Evolutionary conservation across 2,113 vertebrate genomes (phyloP).

Genomic region (Brachypodius melanocephalos): DNA sequence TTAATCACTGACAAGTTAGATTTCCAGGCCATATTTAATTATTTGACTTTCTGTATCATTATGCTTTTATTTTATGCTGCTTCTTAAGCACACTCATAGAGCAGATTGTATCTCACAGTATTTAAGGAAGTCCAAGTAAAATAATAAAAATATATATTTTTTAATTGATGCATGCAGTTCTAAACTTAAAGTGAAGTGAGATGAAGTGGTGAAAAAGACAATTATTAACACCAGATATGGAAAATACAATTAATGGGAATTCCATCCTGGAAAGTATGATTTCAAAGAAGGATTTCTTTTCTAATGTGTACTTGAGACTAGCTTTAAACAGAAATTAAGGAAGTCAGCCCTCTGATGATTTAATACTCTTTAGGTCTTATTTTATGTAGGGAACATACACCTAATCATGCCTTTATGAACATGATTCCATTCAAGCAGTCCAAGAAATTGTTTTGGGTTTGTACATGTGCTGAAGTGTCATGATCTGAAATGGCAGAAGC

Average conservation of each 20-base stretch:
- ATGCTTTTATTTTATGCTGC: background rate
- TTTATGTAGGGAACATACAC: background rate
- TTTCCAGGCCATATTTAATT: background rate
- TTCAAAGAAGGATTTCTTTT: background rate
- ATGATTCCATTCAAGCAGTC: background rate
- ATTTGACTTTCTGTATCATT: background rate
- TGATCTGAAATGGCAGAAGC: background rate
- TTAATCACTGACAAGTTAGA: background rate
- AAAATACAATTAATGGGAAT: background rate
- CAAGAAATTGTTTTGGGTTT: background rate
- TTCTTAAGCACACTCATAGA: background rate
- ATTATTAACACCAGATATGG: background rate
- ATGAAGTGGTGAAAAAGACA: background rate
- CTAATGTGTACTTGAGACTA: background rate
- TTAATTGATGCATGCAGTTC: background rate
- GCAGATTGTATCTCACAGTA: background rate
- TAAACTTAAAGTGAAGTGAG: background rate
- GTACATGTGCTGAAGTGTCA: background rate
- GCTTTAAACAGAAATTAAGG: background rate
- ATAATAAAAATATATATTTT: background rate
- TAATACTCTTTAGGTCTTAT: background rate
- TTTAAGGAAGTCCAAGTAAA: background rate
- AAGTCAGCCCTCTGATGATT: background rate
- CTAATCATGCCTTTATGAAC: background rate
- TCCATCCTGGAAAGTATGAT: slow-evolving; percentile 7